A percentile compares a stretch with the other conserved stretches of the same genome.
These are phyloP conservation scores for Tribolium freemani DNA, from an alignment of 2,888 invertebrate species.

Conservation along the genomic window DNA sequence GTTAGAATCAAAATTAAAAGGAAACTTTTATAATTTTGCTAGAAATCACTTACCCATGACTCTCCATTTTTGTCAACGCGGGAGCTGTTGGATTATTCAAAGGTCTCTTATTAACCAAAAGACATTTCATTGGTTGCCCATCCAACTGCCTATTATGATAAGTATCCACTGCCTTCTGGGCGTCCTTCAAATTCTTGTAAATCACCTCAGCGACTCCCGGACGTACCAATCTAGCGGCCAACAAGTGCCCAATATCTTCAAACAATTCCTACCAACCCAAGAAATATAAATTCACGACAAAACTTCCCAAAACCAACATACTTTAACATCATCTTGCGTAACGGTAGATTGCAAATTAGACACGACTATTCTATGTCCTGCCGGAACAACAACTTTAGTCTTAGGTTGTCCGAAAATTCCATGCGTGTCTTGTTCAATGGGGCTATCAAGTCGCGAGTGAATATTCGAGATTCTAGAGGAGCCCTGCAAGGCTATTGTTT, in stretches of 20 bases:
- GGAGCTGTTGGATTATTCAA: conserved; percentile 73
- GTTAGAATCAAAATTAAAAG: neutral
- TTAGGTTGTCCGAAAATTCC: conserved; percentile 64
- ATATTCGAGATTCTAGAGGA: conserved; percentile 60
- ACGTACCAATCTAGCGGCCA: conserved; percentile 86
- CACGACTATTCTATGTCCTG: conserved; percentile 88
- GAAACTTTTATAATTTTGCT: neutral
- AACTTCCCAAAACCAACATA: conserved; percentile 60
- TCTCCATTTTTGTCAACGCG: conserved; percentile 62
- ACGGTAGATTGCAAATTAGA: conserved; percentile 91
- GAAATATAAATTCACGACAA: neutral
- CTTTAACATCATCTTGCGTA: conserved; percentile 91
- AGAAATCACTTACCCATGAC: conserved; percentile 53
- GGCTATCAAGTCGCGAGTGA: conserved; percentile 67
- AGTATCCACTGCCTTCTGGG: conserved; percentile 90
- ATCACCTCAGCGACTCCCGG: conserved; percentile 94
- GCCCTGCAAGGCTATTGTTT: conserved; percentile 57
- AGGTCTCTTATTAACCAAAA: conserved; percentile 83
- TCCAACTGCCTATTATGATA: conserved; percentile 95
- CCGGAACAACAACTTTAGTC: conserved; percentile 68
- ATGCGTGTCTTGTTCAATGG: conserved; percentile 60
- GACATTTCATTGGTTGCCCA: conserved; percentile 93
- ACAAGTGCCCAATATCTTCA: conserved; percentile 90
- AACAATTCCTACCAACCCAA: conserved; percentile 82
- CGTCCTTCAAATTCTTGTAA: conserved; percentile 87